These are phyloP conservation scores for Epinotia bilunana DNA, from an alignment of 2,888 invertebrate species.

Conservation along the genomic window DNA sequence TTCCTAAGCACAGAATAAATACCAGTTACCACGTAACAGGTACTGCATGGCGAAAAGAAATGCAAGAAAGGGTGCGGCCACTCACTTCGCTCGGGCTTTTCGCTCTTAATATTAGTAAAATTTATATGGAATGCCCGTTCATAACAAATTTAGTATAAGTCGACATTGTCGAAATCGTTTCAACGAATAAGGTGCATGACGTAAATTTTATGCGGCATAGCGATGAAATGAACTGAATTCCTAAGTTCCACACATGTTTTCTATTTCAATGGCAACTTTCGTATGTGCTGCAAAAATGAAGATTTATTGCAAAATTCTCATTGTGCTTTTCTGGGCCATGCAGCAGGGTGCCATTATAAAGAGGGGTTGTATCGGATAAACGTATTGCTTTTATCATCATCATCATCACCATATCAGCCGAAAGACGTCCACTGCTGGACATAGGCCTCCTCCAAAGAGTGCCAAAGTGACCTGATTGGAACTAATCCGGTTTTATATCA, in stretches of 20 bases:
- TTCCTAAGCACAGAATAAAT: no score
- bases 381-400: not conserved
- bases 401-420: no score
- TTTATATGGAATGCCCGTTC: no score
- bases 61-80: no score
- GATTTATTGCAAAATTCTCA: constrained; percentile 3
- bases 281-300: constrained; percentile 7
- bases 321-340: not conserved
- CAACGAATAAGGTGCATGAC: not conserved
- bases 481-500: not conserved
- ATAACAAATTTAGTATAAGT: no score
- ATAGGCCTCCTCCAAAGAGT: no score
- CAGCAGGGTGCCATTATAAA: not conserved
- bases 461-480: no score
- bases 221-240: constrained; percentile 1
- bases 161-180: not conserved
- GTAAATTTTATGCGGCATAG: not conserved
- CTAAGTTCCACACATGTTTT: not conserved
- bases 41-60: no score
- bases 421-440: no score
- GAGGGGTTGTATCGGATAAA: not conserved
- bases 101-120: no score
- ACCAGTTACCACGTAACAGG: no score
- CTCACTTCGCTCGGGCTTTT: no score
- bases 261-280: not conserved